Base-by-base conservation (phyloP, 2,888 invertebrate genomes). In the Sycophila texana region DNA sequence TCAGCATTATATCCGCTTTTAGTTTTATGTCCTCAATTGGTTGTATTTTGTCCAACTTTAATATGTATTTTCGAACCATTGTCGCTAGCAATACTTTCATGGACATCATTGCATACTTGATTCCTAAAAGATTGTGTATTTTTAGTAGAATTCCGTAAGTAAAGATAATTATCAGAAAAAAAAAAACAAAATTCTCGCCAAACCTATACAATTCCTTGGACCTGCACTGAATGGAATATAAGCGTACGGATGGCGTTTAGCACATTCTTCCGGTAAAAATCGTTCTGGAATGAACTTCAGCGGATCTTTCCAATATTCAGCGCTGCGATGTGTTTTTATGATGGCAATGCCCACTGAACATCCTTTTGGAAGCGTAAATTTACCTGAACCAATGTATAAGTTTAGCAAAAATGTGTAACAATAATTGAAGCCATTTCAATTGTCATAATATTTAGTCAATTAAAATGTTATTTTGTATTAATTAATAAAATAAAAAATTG, bases 51-150 rank as follows among this genome's bases (percentile, higher is more conserved):
- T 87, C 84, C 60, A 84, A 84, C 30, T 83, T 85, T 1, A 86
- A 39, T 14, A 84, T 83, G 82, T 89, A 91, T 70, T 86, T 87
- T 12, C 90, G 87, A 1, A 91, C 66, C 4, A 91, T 79, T 0
- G 88, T 88, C 0, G 91, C 87, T 2, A 91, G 10, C 0, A 90
- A 86, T 0, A 88, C 88, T 83, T 91, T 91, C 88, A 91, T 89
- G 1, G 89, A 88, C 88, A 91, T 90, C 89, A 91, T 90, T 1
- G 90, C 91, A 82, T 91, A 91, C 80, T 89, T 89, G 16, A 86
- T 82, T 16, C 91, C 91, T 91, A 82, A 39, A 85, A 61, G 16
- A 16, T n/a, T 51, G 3, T 51, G 10, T 13, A 61, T 30, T 16
- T 1, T 26, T 3, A n/a, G n/a, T n/a, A n/a, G n/a, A n/a, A n/a